These are phyloP conservation scores for Pygoscelis adeliae DNA, from an alignment of 2,113 vertebrate species.

Conservation along the genomic window DNA sequence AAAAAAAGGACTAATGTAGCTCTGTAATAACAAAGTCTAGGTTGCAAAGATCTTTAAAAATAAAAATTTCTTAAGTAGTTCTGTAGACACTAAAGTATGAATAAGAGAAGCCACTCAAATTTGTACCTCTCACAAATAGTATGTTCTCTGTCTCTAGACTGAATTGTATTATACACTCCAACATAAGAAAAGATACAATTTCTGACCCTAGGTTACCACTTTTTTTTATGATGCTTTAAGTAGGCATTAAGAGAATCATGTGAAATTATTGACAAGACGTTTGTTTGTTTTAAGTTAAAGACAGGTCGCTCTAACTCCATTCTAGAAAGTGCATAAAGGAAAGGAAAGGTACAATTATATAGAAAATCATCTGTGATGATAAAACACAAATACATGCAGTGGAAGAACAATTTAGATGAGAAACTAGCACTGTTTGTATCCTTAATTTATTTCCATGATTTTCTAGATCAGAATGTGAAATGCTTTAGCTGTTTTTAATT, in stretches of 20 bases:
- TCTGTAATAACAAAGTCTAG: background rate
- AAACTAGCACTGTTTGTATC: background rate
- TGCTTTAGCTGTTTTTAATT: slow-evolving; percentile 22
- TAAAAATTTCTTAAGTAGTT: background rate
- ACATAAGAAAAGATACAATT: background rate
- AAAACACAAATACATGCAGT: background rate
- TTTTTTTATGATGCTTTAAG: background rate
- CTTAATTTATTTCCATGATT: background rate
- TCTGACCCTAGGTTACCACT: background rate
- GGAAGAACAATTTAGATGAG: background rate
- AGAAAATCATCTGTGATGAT: background rate
- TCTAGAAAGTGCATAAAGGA: background rate
- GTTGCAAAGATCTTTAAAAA: background rate
- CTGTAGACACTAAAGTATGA: background rate
- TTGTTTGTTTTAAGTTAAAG: background rate
- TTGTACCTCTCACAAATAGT: background rate
- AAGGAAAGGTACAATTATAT: background rate
- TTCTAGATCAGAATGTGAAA: background rate
- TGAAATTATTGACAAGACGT: background rate
- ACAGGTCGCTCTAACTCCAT: background rate
- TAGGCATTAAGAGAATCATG: background rate
- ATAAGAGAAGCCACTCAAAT: background rate
- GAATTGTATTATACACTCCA: background rate
- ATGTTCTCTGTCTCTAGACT: background rate
- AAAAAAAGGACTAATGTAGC: background rate